Conservation (phyloP, 2,888 invertebrate species). For the Mythimna loreyi region DNA sequence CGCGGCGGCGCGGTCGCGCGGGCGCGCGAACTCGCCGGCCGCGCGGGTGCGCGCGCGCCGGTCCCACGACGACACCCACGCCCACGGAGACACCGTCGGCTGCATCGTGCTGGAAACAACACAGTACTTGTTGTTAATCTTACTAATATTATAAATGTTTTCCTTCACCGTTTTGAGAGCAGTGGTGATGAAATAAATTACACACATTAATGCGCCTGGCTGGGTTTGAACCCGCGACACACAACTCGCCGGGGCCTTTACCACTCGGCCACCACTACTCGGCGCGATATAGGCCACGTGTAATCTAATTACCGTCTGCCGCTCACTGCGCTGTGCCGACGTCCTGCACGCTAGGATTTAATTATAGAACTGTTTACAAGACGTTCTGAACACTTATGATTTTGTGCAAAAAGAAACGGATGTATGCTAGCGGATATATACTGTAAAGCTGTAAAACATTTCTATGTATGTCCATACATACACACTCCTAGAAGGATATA, state of each 20-base stretch:
- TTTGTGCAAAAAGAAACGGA: too few relatives aligned
- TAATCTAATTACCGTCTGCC: conserved; percentile 20
- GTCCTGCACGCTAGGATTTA: background rate
- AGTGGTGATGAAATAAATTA: too few relatives aligned
- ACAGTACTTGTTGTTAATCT: background rate
- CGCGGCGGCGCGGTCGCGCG: conserved; percentile 29
- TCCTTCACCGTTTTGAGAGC: too few relatives aligned
- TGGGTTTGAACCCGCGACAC: too few relatives aligned
- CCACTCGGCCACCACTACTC: too few relatives aligned
- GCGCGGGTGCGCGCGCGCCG: conserved; percentile 49
- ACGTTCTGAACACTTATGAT: background rate
- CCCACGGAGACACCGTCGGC: conserved; percentile 65
- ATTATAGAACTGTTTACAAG: background rate
- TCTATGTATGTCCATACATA: too few relatives aligned
- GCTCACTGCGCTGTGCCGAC: background rate
- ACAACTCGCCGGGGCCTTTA: too few relatives aligned
- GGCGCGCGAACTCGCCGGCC: conserved; percentile 38
- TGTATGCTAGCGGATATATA: too few relatives aligned
- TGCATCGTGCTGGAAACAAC: conserved; percentile 59
- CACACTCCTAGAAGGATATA: too few relatives aligned
- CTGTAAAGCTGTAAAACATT: too few relatives aligned
- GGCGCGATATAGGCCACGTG: conserved; percentile 1
- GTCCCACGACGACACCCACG: conserved; percentile 67
- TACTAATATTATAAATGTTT: too few relatives aligned
- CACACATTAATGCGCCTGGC: too few relatives aligned